Evolutionary conservation across 2,888 invertebrate species (phyloP), one percentile per base, ranked within the genome.

Genomic region (Drosophila monieri): DNA sequence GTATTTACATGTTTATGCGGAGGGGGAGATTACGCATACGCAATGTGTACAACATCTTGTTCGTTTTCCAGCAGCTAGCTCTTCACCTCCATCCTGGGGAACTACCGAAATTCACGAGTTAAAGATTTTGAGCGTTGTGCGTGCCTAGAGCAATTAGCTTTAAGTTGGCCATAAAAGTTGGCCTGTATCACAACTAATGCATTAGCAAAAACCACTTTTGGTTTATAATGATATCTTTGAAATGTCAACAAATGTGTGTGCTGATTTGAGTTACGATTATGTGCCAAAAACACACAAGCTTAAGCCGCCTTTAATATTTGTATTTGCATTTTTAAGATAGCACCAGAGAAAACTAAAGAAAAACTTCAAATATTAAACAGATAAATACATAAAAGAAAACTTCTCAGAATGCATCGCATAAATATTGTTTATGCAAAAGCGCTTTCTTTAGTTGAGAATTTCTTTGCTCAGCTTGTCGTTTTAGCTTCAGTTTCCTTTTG

Each of bases 1-100:
- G 78, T 83, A 73, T 77, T 80, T 83, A 80, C 80, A 81, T 83
- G 78, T 77, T 83, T 81, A 77, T 83, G 35, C 35, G 35, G 35
- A 35, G 35, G 35, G 14, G 35, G 35, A 76, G 80, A 83, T 77
- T 81, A 83, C 80, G 77, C 81, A 83, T 83, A 81, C 74, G 79
- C 80, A 80, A 62, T 67, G 76, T 72, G 69, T 77, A 78, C 52
- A 61, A 21, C 44, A 70, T 80, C 77, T 46, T 47, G 15, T 25
- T 18, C 3, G 23, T 10, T 15, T 57, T 47, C n/a, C 39, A 43
- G 21, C 30, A 56, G 18, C 39, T 41, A 56, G 18, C 39, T 41
- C 15, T 41, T 3, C 15, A 41, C 39, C 18, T 4, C 21, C 21
- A 23, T 23, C 21, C 14, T n/a, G 23, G 21, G 10, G 8, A 30